These are phyloP conservation scores for Tokudaia muenninki DNA, from an alignment of 2,797 vertebrate species.

Conservation along the genomic window DNA sequence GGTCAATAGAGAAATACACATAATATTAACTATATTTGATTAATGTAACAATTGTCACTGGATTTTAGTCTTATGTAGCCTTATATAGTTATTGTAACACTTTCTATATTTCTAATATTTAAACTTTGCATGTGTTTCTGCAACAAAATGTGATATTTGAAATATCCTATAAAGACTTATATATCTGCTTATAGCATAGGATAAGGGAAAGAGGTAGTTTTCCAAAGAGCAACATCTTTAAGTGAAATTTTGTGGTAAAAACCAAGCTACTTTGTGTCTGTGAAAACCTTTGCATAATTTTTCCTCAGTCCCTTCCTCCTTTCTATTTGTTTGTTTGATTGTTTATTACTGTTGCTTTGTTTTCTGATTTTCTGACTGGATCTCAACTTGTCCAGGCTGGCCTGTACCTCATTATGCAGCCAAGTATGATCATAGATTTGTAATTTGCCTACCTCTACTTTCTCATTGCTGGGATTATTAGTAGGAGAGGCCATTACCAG, in stretches of 20 bases:
- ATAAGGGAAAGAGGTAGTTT: neutral
- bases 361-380: neutral
- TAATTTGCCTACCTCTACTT: neutral
- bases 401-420: neutral
- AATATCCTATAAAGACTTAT: neutral
- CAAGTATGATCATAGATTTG: neutral
- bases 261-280: neutral
- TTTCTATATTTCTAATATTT: neutral
- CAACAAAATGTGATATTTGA: neutral
- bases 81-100: neutral
- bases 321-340: neutral
- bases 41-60: neutral
- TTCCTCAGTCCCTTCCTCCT: neutral
- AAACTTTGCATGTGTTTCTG: conserved; percentile 30
- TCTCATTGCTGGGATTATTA: neutral
- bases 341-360: neutral
- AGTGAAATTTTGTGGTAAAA: neutral
- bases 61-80: neutral
- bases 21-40: neutral
- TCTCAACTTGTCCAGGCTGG: neutral
- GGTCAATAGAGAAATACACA: neutral
- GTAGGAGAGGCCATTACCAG: neutral
- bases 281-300: neutral
- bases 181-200: neutral
- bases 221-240: neutral